Percentiles rank a stretch among this genome's conserved stretches.
These are phyloP conservation scores for Camelus dromedarius DNA, from an alignment of 2,113 vertebrate genomes.

Conservation along the genomic window DNA sequence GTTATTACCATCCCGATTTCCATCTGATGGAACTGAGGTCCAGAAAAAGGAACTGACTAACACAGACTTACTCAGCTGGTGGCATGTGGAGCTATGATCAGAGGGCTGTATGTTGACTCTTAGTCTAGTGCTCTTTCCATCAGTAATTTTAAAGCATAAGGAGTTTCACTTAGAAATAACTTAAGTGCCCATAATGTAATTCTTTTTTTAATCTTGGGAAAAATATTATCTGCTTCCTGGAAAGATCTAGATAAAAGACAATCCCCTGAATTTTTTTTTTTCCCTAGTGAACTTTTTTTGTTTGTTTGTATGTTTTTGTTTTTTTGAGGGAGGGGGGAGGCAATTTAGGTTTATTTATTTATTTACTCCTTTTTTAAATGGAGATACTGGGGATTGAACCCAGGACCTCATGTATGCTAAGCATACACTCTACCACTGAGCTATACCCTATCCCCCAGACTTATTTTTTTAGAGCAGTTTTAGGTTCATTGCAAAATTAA, in stretches of 20 bases:
- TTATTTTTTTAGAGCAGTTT: neutral
- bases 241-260: neutral
- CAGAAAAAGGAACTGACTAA: neutral
- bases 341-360: no score
- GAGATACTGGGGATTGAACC: no score
- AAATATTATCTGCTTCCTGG: neutral
- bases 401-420: no score
- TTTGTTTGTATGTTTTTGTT: no score
- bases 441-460: no score
- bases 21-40: neutral
- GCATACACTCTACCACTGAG: no score
- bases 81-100: neutral
- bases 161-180: neutral
- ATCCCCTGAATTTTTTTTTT: neutral
- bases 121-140: neutral
- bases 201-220: neutral
- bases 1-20: neutral
- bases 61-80: neutral
- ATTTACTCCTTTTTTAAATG: no score
- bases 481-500: neutral
- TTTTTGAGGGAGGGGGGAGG: no score
- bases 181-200: neutral
- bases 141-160: neutral
- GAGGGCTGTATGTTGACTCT: neutral
- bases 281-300: neutral